Evolutionary conservation across 64 coral and sea anemone genomes (phyloP), one percentile per base, ranked within the genome.

Genomic region (Dendrophyllia cribrosa): DNA sequence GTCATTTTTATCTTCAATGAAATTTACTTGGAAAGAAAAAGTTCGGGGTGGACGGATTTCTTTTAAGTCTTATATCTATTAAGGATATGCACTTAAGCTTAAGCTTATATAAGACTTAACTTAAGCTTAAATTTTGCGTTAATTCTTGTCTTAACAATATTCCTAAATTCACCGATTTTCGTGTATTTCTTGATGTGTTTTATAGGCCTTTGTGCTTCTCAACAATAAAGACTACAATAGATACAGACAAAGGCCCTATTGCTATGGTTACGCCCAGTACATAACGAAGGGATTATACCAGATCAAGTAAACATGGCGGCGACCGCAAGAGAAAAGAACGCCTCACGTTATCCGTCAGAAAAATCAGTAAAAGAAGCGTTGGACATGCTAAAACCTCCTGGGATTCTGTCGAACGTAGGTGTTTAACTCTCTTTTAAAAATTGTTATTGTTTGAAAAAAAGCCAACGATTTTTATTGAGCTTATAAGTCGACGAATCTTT

Each of bases 371-470:
- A 97, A 74, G 93, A 94, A 77, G 95, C 95, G 13, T 65, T 94
- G 16, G 92, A 97, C 77, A 94, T 85, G 59, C 51, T 97, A 1
- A 97, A 76, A 73, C 95, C 95, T 58, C 79, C 93, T 63, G 95
- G 95, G 13, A 82, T 97, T 70, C 66, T 94, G 23, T 97, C 95
- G 14, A 97, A 97, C 83, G 95, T 97, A 60, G 47, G 59, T 70
- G 17, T 48, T 17, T 17, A 63, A 53, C 48, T 46, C 13, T 82
- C 5, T 46, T 5, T 4, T 26, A 70, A 20, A 49, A 16, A 65
- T 26, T 68, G 59, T 22, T 44, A 45, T 6, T 43, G 49, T 66
- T 9, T 63, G 24, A 34, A 16, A 43, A 13, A 9, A 16, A 63
- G 56, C 22, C 43, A 69, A 59, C 6, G 12, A 34, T 34, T 34